These are phyloP conservation scores for Anarrhichthys ocellatus DNA, from an alignment of 2,113 vertebrate species.

Conservation along the genomic window DNA sequence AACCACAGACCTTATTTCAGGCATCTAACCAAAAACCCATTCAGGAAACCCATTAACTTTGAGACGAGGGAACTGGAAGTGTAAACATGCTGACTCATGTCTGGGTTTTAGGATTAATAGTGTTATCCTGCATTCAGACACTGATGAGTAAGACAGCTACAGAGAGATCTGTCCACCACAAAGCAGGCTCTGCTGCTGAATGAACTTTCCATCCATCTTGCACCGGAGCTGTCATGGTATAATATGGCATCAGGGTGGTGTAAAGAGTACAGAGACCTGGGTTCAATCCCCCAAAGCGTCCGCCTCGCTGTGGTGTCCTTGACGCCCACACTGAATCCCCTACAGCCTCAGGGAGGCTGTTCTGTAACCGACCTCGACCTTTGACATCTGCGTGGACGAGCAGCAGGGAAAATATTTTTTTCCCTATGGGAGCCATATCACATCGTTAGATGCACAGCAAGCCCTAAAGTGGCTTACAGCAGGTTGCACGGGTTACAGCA, in stretches of 20 bases:
- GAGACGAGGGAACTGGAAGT: too few relatives aligned
- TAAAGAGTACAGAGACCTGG: neutral
- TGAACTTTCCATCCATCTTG: neutral
- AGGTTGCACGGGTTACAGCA: conserved; percentile 25
- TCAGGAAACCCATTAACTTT: too few relatives aligned
- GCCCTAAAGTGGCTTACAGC: conserved; percentile 25
- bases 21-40: too few relatives aligned
- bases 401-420: conserved; percentile 11
- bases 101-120: too few relatives aligned
- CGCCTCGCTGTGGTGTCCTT: conserved; percentile 18
- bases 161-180: neutral
- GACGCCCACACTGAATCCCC: neutral
- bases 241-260: neutral
- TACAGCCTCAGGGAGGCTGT: conserved; percentile 18
- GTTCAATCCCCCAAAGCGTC: conserved; percentile 7
- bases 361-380: conserved; percentile 34
- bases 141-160: neutral
- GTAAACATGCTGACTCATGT: too few relatives aligned
- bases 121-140: neutral
- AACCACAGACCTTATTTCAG: too few relatives aligned
- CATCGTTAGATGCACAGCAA: conserved; percentile 34
- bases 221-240: neutral
- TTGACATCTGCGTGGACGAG: conserved; percentile 35
- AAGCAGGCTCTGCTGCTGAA: neutral
- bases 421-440: conserved; percentile 29